These are phyloP conservation scores for Peromyscus californicus DNA, from an alignment of 2,113 vertebrate genomes.

Conservation along the genomic window DNA sequence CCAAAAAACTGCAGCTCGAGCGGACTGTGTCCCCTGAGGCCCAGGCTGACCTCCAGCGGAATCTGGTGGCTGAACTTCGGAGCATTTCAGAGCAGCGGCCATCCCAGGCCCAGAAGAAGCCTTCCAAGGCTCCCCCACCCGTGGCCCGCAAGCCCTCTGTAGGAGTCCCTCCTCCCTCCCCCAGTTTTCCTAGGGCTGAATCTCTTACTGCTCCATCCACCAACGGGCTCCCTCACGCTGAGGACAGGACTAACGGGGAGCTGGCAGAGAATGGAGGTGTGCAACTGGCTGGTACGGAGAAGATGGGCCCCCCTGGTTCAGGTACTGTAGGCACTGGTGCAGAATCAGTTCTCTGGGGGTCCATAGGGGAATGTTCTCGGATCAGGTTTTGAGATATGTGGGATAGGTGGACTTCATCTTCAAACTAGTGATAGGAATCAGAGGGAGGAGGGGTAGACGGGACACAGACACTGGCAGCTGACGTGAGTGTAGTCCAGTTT, in stretches of 20 bases:
- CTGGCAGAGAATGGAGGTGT: conserved; percentile 48
- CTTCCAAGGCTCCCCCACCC: conserved; percentile 92
- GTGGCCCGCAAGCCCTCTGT: conserved; percentile 94
- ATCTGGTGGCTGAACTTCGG: conserved; percentile 90
- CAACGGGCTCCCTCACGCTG: conserved; percentile 62
- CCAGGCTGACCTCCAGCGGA: conserved; percentile 88
- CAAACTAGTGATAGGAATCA: not conserved
- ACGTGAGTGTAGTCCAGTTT: not conserved
- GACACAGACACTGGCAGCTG: not conserved
- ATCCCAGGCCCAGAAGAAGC: conserved; percentile 84
- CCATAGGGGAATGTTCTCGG: not conserved
- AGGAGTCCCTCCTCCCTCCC: conserved; percentile 67
- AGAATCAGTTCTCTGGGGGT: not conserved
- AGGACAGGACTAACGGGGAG: conserved; percentile 86
- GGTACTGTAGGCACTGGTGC: conserved; percentile 57
- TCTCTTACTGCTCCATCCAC: conserved; percentile 46
- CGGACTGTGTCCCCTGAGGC: conserved; percentile 85
- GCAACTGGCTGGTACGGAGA: conserved; percentile 81
- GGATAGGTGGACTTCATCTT: not conserved
- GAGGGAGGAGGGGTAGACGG: not conserved
- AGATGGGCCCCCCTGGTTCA: conserved; percentile 61
- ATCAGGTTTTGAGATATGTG: not conserved
- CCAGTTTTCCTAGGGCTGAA: conserved; percentile 80
- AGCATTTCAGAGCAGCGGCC: conserved; percentile 88
- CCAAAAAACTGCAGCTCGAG: conserved; percentile 91